These are phyloP conservation scores for Drosophila infuscata DNA, from an alignment of 2,888 invertebrate genomes.

Conservation along the genomic window DNA sequence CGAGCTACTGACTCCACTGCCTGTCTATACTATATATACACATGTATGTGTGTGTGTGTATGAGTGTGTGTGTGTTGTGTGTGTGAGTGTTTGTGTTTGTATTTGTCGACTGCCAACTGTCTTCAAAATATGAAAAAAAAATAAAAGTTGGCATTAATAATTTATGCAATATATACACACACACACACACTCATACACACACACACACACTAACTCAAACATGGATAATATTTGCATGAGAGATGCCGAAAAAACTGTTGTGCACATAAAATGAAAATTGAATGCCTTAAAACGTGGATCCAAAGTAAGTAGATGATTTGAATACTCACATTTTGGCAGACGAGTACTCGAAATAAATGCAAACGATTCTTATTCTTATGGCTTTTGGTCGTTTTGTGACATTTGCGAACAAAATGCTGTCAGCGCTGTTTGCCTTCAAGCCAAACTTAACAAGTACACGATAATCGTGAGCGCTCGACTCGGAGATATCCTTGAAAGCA, in stretches of 20 bases:
- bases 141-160: conserved; percentile 78
- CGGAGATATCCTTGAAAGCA: not conserved
- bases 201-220: conserved; percentile 1
- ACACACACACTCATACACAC: conserved; percentile 15
- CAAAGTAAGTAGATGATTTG: conserved; percentile 61
- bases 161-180: conserved; percentile 74
- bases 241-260: conserved; percentile 48
- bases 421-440: conserved; percentile 55
- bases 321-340: conserved; percentile 45
- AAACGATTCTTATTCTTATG: conserved; percentile 61
- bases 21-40: conserved; percentile 27
- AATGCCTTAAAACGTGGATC: conserved; percentile 68
- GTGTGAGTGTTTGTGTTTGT: conserved; percentile 35
- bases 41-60: not conserved
- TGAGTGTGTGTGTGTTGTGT: conserved; percentile 22
- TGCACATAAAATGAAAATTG: conserved; percentile 70
- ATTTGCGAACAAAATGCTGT: conserved; percentile 70
- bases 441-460: not conserved
- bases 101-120: conserved; percentile 75
- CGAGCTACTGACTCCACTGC: conserved; percentile 59
- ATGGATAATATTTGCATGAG: conserved; percentile 58
- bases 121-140: conserved; percentile 79
- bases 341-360: conserved; percentile 51
- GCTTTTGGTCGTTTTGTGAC: conserved; percentile 49
- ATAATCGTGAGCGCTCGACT: not conserved